Evolutionary conservation across 2,888 invertebrate species (phyloP).

Genomic region (Chaetogeoica ovagalla): DNA sequence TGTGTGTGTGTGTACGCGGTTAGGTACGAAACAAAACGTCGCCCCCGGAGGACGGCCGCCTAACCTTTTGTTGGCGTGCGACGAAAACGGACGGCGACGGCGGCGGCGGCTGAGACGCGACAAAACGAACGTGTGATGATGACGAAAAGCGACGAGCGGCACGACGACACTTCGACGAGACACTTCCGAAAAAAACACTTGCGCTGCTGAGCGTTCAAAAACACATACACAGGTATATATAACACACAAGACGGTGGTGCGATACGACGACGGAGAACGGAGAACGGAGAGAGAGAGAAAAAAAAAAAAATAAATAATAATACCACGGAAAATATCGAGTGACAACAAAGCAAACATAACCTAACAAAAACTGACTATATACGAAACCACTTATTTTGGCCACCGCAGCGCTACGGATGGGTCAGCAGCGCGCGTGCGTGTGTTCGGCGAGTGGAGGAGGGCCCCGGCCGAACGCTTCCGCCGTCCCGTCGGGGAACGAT

Average conservation of each 20-base stretch:
- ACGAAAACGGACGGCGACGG: not conserved
- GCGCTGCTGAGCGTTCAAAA: not conserved
- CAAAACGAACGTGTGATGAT: not conserved
- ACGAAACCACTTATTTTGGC: no score
- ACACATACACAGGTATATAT: not conserved
- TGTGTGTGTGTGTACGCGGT: not conserved
- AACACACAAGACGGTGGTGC: not conserved
- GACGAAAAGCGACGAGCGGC: not conserved
- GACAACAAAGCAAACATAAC: constrained; percentile 53
- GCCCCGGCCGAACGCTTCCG: no score
- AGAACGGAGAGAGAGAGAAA: constrained; percentile 8
- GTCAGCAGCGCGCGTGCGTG: not conserved
- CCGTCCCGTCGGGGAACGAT: no score
- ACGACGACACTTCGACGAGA: not conserved
- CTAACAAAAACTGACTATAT: constrained; percentile 34
- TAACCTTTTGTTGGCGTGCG: constrained; percentile 23
- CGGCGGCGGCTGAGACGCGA: not conserved
- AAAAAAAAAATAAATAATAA: no score
- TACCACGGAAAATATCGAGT: constrained; percentile 32
- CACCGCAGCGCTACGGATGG: not conserved
- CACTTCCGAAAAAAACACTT: constrained; percentile 9
- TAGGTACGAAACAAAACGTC: not conserved
- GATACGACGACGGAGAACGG: not conserved
- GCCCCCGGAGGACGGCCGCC: not conserved
- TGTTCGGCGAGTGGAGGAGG: no score